A percentile compares a stretch with the other conserved stretches of the same genome.
These are phyloP conservation scores for Eupithecia insigniata DNA, from an alignment of 2,888 invertebrate genomes.

Conservation along the genomic window DNA sequence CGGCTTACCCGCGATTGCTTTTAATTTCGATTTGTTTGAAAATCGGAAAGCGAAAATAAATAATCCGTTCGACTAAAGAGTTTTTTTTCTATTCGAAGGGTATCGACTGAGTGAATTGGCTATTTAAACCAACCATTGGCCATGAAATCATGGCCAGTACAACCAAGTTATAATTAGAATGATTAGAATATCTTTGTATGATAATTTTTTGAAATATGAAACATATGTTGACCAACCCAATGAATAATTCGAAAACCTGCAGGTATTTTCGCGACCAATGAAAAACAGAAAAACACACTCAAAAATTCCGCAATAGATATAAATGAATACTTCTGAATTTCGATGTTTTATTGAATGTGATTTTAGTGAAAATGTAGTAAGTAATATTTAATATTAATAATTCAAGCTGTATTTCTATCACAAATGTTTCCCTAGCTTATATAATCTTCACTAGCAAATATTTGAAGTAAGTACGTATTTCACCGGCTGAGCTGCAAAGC, in stretches of 20 bases:
- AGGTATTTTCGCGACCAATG: too few species aligned
- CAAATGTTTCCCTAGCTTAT: background rate
- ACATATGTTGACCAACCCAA: background rate
- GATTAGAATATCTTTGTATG: background rate
- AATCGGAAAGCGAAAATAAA: conserved; percentile 12
- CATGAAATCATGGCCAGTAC: background rate
- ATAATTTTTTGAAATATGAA: background rate
- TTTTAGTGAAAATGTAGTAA: background rate
- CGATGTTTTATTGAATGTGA: background rate
- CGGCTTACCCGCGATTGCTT: conserved; percentile 19
- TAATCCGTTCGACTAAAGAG: conserved; percentile 6
- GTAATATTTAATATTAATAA: background rate
- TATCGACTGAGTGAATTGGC: background rate
- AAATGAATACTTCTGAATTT: background rate
- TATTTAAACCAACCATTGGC: background rate
- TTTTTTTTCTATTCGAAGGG: background rate
- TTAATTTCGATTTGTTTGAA: conserved; percentile 17
- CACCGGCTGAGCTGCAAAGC: background rate
- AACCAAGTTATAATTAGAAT: too few species aligned
- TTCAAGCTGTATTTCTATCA: background rate
- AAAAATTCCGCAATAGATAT: background rate
- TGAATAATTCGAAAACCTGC: background rate
- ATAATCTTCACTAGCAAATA: conserved; percentile 2
- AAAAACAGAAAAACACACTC: background rate
- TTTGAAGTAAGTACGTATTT: conserved; percentile 10